Evolutionary conservation across 2,113 vertebrate species (phyloP).

Genomic region (Leucosticte australis): DNA sequence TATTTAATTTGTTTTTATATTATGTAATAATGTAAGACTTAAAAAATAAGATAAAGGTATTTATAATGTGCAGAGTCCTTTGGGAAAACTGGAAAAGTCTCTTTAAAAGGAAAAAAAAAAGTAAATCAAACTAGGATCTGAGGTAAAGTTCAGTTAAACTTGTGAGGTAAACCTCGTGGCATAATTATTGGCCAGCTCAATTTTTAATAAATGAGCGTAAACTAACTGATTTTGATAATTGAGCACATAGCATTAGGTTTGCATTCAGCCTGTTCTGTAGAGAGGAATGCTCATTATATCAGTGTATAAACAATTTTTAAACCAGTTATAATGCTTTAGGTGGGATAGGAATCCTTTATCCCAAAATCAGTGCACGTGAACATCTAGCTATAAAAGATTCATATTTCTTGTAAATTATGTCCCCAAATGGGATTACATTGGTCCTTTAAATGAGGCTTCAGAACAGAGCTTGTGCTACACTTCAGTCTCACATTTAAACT

Average conservation of each 20-base stretch:
- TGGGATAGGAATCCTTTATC: neutral
- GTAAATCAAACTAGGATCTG: neutral
- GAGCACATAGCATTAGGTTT: neutral
- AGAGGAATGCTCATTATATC: neutral
- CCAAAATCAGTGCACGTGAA: neutral
- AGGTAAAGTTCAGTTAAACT: neutral
- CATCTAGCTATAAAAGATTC: neutral
- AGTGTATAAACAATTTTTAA: neutral
- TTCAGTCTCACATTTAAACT: neutral
- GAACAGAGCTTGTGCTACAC: neutral
- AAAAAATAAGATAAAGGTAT: neutral
- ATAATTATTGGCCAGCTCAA: neutral
- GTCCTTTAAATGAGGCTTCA: neutral
- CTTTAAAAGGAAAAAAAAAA: neutral
- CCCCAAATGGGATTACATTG: neutral
- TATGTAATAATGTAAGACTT: neutral
- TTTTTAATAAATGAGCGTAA: neutral
- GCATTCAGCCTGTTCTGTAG: neutral
- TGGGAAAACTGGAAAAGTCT: neutral
- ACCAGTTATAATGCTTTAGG: neutral
- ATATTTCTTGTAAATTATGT: neutral
- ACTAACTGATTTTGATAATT: neutral
- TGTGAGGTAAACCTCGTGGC: neutral
- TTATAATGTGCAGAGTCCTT: neutral
- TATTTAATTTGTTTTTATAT: neutral